Evolutionary conservation across 2,888 invertebrate species (phyloP).

Genomic region (Amiota minor): DNA sequence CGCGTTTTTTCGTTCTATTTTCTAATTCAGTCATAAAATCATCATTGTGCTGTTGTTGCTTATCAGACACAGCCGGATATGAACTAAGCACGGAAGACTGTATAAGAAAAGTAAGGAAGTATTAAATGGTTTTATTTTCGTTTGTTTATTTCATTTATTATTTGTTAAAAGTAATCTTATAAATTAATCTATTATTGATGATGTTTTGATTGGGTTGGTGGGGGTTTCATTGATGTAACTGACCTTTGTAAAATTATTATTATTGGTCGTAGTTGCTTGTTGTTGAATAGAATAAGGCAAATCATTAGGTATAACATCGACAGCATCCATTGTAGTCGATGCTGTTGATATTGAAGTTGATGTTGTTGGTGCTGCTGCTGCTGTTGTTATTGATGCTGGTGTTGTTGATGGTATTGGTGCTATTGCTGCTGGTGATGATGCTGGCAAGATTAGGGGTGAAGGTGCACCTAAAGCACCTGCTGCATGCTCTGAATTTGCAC

Average conservation of each 20-base stretch:
- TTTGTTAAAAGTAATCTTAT: too few species aligned
- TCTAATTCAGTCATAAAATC: slow-evolving; percentile 79
- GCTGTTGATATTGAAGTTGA: slow-evolving; percentile 55
- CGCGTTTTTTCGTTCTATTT: slow-evolving; percentile 86
- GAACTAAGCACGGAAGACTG: slow-evolving; percentile 70
- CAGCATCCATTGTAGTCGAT: slow-evolving; percentile 57
- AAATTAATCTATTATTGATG: too few species aligned
- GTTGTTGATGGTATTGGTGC: slow-evolving; percentile 48
- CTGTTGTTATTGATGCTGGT: slow-evolving; percentile 42
- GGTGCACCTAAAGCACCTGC: slow-evolving; percentile 45
- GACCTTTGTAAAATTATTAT: slow-evolving; percentile 59
- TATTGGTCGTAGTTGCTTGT: slow-evolving; percentile 58
- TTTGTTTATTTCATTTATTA: too few species aligned
- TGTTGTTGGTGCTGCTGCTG: slow-evolving; percentile 43
- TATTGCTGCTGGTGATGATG: slow-evolving; percentile 53
- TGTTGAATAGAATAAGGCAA: slow-evolving; percentile 58
- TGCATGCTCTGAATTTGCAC: slow-evolving; percentile 61
- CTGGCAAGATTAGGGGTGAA: too few species aligned
- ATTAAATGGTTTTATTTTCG: background rate
- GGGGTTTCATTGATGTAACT: background rate
- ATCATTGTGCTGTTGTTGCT: slow-evolving; percentile 66
- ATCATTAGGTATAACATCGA: slow-evolving; percentile 61
- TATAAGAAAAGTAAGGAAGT: background rate
- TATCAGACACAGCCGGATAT: slow-evolving; percentile 67
- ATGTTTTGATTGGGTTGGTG: too few species aligned